Conservation (phyloP, 2,113 vertebrate genomes). For the Sporophila hypoxantha region DNA sequence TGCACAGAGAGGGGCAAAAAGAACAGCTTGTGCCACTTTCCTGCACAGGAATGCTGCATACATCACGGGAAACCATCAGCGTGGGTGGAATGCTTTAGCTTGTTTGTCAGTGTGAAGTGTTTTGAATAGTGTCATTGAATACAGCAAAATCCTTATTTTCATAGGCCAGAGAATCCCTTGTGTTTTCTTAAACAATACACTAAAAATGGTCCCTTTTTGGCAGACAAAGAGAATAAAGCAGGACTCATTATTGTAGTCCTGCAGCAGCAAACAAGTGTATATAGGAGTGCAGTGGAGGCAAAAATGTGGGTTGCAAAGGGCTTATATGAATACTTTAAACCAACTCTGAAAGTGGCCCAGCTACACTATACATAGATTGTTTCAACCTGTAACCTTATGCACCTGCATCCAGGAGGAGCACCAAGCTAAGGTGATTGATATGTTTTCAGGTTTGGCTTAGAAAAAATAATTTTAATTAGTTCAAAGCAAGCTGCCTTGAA, state of each 20-base stretch:
- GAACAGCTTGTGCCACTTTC: slow-evolving; percentile 38
- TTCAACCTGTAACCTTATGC: neutral
- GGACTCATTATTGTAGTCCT: neutral
- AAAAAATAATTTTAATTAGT: neutral
- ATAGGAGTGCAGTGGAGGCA: neutral
- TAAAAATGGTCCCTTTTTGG: neutral
- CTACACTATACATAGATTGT: neutral
- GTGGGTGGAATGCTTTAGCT: slow-evolving; percentile 45
- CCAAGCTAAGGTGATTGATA: neutral
- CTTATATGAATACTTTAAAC: neutral
- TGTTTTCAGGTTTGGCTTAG: neutral
- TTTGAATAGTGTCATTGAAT: slow-evolving; percentile 33
- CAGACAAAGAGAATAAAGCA: neutral
- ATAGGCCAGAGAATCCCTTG: neutral
- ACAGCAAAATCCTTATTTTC: slow-evolving; percentile 31
- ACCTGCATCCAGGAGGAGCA: neutral
- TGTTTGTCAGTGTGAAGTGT: slow-evolving; percentile 18
- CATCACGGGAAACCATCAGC: neutral
- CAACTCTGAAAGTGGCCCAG: neutral
- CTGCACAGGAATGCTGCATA: slow-evolving; percentile 23
- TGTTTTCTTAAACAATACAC: slow-evolving; percentile 34
- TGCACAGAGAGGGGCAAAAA: neutral
- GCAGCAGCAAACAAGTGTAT: neutral
- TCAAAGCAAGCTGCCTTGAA: neutral
- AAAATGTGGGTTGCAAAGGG: neutral